Evolutionary conservation across 2,113 vertebrate genomes (phyloP).

Genomic region (Hyla sarda): DNA sequence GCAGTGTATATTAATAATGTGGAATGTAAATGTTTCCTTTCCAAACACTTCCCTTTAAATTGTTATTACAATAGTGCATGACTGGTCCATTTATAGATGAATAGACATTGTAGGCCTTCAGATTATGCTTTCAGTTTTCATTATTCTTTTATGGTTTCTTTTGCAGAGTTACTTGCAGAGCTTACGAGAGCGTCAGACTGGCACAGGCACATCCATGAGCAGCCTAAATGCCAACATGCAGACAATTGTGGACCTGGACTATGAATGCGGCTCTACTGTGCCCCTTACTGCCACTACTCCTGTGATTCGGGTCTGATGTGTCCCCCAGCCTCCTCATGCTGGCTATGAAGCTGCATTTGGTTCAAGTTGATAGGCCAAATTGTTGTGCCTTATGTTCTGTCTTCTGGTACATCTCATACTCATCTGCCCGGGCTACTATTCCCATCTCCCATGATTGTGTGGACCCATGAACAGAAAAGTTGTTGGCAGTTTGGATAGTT

Average conservation of each 20-base stretch:
- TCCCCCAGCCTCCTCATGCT: not conserved
- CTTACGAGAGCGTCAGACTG: slow-evolving; percentile 81
- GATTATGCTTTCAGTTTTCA: not conserved
- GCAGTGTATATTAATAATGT: no score
- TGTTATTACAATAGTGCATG: no score
- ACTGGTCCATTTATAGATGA: not conserved
- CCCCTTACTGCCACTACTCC: slow-evolving; percentile 80
- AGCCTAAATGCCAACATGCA: slow-evolving; percentile 75
- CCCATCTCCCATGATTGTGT: not conserved
- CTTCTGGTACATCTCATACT: not conserved
- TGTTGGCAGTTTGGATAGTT: not conserved
- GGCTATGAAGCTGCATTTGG: not conserved
- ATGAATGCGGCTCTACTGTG: slow-evolving; percentile 79
- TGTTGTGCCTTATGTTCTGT: not conserved
- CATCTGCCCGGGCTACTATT: not conserved
- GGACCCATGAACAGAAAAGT: not conserved
- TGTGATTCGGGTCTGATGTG: slow-evolving; percentile 71
- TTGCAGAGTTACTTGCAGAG: slow-evolving; percentile 88
- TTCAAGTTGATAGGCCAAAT: not conserved
- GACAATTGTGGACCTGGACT: slow-evolving; percentile 81
- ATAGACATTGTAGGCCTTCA: not conserved
- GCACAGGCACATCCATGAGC: slow-evolving; percentile 78
- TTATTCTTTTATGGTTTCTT: not conserved
- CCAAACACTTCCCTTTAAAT: no score
- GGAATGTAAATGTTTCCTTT: no score